These are phyloP conservation scores for Megaleporinus macrocephalus DNA, from an alignment of 2,113 vertebrate species.

Conservation along the genomic window DNA sequence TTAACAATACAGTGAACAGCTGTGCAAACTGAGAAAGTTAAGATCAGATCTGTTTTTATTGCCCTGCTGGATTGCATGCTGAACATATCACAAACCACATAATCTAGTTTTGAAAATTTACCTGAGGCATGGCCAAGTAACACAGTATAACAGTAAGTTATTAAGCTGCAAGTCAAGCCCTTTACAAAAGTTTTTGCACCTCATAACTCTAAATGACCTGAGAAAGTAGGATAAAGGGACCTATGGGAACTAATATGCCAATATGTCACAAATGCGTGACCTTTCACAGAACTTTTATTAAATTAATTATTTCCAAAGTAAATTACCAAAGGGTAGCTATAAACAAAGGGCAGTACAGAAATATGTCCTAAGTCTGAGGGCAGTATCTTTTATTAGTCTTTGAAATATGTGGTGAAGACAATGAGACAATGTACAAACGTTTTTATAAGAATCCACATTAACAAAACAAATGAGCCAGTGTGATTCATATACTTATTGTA, in stretches of 20 bases:
- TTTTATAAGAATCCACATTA: neutral
- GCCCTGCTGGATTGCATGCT: neutral
- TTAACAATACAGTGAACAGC: neutral
- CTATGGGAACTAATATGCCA: neutral
- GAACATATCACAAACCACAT: slow-evolving; percentile 5
- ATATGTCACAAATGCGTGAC: neutral
- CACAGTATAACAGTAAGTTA: neutral
- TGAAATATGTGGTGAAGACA: too few species aligned
- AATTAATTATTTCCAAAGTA: neutral
- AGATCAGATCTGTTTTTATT: neutral
- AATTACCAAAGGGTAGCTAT: neutral
- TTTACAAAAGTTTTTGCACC: neutral
- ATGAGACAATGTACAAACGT: too few species aligned
- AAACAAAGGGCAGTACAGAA: neutral
- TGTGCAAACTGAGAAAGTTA: neutral
- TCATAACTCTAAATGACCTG: neutral
- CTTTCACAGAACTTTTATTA: neutral
- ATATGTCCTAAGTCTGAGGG: neutral
- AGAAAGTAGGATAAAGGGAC: neutral
- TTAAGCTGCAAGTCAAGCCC: neutral
- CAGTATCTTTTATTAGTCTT: neutral
- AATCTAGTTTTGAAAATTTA: neutral
- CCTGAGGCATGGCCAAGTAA: neutral
- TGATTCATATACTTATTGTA: too few species aligned
- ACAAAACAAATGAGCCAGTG: neutral